Base-by-base conservation (phyloP, 1,140 invertebrate genomes). In the Temnothorax nylanderi region DNA sequence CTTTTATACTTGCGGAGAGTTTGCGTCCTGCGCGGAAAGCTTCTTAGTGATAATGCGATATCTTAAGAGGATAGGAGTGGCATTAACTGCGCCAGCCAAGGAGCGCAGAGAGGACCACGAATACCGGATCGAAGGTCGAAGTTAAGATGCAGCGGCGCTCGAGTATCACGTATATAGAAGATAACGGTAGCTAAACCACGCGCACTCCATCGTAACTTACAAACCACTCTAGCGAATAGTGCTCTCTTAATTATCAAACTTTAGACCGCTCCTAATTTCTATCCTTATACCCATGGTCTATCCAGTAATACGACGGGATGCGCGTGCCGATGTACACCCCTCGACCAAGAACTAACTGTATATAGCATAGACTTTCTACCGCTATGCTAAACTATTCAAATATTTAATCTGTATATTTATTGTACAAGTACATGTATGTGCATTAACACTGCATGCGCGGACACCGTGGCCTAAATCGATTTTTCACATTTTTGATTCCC, bases 21-120 rank as follows among this genome's bases (percentile, higher is more conserved):
- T 93, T 91, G 93, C 90, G 91, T 87, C 89, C 87, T 88, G 85
- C 86, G 89, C 84, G 91, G 85, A 94, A 94, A 92, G 92, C 93
- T 94, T 85, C 92, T 91, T 92, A 93, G 90, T 87, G 91, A 87
- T 94, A 93, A 94, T 94, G 89, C 92, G 91, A 93, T 93, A 93
- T 92, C 90, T 92, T 91, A 90, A 93, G 92, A 93, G 91, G 91
- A 90, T 93, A 86, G 92, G 88, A 88, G 85, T 65, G 89, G 91
- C 88, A 92, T 92, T 92, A 93, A 93, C 91, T 92, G 89, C 86
- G 77, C 78, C 80, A 87, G 32, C 85, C 32, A 62, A 44, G 75
- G 54, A 74, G 44, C 51, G 51, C 51, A 26, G n/a, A 62, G 49
- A 88, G 78, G 56, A 58, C 54, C 47, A 47, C 34, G 65, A 87